Conservation (phyloP, 2,113 vertebrate genomes). For the Ondatra zibethicus region DNA sequence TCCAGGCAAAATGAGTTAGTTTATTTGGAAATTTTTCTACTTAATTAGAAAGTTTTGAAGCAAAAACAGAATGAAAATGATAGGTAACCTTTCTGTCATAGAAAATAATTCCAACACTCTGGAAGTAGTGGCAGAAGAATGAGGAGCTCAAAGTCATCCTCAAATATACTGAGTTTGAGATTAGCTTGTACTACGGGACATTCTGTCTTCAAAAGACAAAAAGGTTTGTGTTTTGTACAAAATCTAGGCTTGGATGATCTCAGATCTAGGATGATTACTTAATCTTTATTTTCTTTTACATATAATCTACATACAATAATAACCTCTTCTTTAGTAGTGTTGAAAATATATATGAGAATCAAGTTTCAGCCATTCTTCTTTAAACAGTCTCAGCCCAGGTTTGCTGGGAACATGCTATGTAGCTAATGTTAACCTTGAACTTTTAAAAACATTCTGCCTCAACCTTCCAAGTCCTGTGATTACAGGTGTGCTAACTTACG, state of each 20-base stretch:
- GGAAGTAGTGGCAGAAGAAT: not conserved
- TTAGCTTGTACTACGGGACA: not conserved
- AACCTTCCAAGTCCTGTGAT: not conserved
- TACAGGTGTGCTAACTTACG: not conserved
- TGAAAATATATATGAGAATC: not conserved
- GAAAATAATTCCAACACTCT: slow-evolving; percentile 88
- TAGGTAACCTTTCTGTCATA: slow-evolving; percentile 94
- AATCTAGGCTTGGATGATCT: not conserved
- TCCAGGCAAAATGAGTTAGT: slow-evolving; percentile 81
- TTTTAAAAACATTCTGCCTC: not conserved
- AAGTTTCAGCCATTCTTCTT: not conserved
- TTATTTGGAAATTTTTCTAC: slow-evolving; percentile 85
- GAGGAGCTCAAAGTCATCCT: not conserved
- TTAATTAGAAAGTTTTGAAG: slow-evolving; percentile 97
- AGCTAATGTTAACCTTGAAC: too few relatives aligned
- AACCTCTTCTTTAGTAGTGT: not conserved
- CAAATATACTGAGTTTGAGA: not conserved
- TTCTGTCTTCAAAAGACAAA: not conserved
- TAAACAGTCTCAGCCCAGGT: not conserved
- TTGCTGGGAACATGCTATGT: not conserved
- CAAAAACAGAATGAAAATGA: slow-evolving; percentile 93
- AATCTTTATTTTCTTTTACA: not conserved
- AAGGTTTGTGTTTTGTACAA: not conserved
- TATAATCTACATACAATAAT: not conserved
- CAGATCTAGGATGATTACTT: not conserved